Conservation (phyloP, 2,888 invertebrate species). For the Caenorhabditis macrosperma region DNA sequence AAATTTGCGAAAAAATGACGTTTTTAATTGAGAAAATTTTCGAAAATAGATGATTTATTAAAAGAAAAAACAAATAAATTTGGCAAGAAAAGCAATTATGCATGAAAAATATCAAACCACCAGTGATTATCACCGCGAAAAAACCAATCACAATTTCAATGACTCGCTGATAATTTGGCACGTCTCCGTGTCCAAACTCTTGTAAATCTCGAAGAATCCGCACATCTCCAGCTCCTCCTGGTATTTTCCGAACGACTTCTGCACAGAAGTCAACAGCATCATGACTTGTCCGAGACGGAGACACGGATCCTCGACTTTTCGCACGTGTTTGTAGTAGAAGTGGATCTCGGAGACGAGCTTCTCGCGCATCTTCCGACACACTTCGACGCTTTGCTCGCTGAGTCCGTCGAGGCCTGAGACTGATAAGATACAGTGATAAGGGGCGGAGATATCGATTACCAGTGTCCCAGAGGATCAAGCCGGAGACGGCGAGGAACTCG, state of each 20-base stretch:
- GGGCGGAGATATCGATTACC: too few relatives aligned
- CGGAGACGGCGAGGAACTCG: constrained; percentile 39
- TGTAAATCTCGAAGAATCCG: constrained; percentile 54
- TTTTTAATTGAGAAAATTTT: too few relatives aligned
- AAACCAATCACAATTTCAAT: constrained; percentile 32
- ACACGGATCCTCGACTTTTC: constrained; percentile 48
- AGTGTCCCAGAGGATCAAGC: constrained; percentile 51
- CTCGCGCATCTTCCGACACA: constrained; percentile 37
- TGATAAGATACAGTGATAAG: too few relatives aligned
- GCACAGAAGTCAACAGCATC: constrained; percentile 43
- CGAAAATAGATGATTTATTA: not conserved
- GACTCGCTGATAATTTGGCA: constrained; percentile 46
- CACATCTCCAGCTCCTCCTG: constrained; percentile 57
- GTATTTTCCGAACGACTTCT: constrained; percentile 50
- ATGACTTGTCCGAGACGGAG: constrained; percentile 48
- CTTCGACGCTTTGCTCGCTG: constrained; percentile 14
- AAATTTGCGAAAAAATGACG: too few relatives aligned
- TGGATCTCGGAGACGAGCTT: constrained; percentile 41
- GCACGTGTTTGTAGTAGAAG: constrained; percentile 45
- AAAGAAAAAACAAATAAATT: not conserved
- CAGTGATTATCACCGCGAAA: too few relatives aligned
- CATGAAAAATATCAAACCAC: not conserved
- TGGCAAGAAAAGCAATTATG: not conserved
- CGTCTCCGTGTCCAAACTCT: constrained; percentile 34
- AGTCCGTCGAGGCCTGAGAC: constrained; percentile 39